Evolutionary conservation across 2,113 vertebrate species (phyloP).

Genomic region (Phrynocephalus versicolor): DNA sequence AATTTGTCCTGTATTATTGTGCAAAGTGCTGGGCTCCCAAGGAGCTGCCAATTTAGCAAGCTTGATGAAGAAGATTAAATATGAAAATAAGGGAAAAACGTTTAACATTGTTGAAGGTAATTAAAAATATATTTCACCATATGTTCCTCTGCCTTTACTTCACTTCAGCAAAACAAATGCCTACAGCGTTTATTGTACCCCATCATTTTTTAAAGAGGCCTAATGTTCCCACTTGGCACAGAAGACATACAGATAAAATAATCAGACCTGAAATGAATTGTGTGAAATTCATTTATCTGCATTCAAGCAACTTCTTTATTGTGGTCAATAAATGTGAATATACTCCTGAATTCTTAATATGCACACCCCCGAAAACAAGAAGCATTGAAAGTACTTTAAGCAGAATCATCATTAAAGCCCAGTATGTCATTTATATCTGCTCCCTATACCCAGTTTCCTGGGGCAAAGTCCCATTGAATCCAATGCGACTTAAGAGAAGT

Average conservation of each 20-base stretch:
- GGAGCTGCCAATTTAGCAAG: slow-evolving; percentile 63
- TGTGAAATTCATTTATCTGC: slow-evolving; percentile 61
- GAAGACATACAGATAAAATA: slow-evolving; percentile 70
- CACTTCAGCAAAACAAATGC: slow-evolving; percentile 75
- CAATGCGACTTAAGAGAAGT: neutral
- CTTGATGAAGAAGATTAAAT: slow-evolving; percentile 76
- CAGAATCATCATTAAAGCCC: slow-evolving; percentile 21
- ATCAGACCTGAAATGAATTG: slow-evolving; percentile 68
- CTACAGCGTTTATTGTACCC: slow-evolving; percentile 73
- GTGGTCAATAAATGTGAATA: slow-evolving; percentile 40
- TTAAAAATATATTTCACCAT: slow-evolving; percentile 83
- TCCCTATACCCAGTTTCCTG: neutral
- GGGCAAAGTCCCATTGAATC: neutral
- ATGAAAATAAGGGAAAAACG: slow-evolving; percentile 76
- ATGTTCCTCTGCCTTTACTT: slow-evolving; percentile 72
- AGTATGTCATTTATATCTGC: neutral
- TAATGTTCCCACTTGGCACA: slow-evolving; percentile 70
- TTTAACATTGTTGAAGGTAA: slow-evolving; percentile 80
- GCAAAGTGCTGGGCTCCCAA: slow-evolving; percentile 64
- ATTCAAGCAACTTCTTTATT: slow-evolving; percentile 62
- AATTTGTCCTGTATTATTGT: slow-evolving; percentile 73
- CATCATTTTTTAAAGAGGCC: slow-evolving; percentile 76
- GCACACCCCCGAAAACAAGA: slow-evolving; percentile 26
- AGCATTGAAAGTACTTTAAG: slow-evolving; percentile 4
- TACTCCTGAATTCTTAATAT: slow-evolving; percentile 40